Evolutionary conservation across 1,140 invertebrate species (phyloP).

Genomic region (Ceratosolen fusciceps): DNA sequence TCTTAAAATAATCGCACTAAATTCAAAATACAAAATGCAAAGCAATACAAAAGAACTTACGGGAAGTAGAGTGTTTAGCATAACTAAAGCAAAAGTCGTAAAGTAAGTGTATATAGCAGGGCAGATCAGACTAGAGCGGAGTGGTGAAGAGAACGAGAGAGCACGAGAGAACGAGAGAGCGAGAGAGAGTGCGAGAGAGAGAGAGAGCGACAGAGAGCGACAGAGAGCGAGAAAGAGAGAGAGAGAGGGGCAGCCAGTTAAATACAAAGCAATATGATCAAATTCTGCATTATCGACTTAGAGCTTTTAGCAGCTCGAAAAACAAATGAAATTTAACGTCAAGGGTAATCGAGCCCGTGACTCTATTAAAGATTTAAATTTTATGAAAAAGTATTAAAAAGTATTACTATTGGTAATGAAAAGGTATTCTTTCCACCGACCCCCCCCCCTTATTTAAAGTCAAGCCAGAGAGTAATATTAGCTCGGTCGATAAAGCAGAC

Average conservation of each 20-base stretch:
- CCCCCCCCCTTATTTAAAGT: too few relatives aligned
- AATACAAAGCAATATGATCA: neutral
- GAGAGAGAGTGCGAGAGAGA: neutral
- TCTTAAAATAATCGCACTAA: constrained; percentile 1
- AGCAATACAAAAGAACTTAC: neutral
- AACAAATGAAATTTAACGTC: too few relatives aligned
- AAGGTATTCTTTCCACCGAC: too few relatives aligned
- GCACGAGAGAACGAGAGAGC: neutral
- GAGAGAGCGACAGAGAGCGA: neutral
- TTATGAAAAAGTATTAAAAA: too few relatives aligned
- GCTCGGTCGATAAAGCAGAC: constrained; percentile 19
- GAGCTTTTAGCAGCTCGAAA: neutral
- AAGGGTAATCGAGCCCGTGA: too few relatives aligned
- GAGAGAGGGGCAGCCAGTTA: neutral
- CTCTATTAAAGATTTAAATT: too few relatives aligned
- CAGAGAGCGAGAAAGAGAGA: neutral
- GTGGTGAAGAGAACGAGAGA: too few relatives aligned
- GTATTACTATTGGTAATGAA: too few relatives aligned
- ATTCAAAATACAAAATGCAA: neutral
- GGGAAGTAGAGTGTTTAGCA: neutral
- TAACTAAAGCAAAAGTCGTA: too few relatives aligned
- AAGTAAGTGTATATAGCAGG: too few relatives aligned
- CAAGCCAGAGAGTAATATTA: too few relatives aligned
- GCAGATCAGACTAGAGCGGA: neutral
- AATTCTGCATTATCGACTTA: constrained; percentile 9